Conservation (phyloP, 2,888 invertebrate genomes). For the Vanessa cardui region DNA sequence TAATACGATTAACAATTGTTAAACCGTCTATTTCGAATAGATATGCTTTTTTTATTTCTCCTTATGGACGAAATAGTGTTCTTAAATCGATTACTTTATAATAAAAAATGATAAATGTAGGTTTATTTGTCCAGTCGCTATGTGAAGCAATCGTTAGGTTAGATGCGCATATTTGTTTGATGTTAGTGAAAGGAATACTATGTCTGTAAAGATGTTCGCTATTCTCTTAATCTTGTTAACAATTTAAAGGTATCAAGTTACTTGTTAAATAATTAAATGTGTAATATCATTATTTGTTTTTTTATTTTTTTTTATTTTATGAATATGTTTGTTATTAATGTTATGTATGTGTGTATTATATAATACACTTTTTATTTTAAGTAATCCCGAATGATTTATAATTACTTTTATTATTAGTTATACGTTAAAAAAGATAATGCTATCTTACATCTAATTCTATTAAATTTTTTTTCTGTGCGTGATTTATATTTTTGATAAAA, state of each 20-base stretch:
- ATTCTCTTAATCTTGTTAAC: no score
- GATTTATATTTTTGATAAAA: conserved; percentile 4
- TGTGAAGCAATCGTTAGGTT: conserved; percentile 38
- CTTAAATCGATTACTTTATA: no score
- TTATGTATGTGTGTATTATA: no score
- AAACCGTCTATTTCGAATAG: neutral
- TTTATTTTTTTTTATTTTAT: no score
- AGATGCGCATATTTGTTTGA: conserved; percentile 36
- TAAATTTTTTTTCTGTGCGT: conserved; percentile 11
- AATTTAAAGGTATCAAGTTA: neutral
- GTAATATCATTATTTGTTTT: no score
- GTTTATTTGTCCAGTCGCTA: no score
- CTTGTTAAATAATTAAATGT: neutral
- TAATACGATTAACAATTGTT: conserved; percentile 1
- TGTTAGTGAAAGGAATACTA: conserved; percentile 43
- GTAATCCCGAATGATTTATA: neutral
- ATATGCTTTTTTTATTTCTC: neutral
- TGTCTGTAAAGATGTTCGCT: conserved; percentile 7
- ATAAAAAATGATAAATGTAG: no score
- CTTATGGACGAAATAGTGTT: no score
- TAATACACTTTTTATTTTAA: no score
- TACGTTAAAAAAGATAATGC: neutral
- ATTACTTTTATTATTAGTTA: neutral
- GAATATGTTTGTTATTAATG: no score
- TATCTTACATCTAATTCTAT: neutral